These are phyloP conservation scores for Naso thynnoides DNA, from an alignment of 2,797 vertebrate genomes.

Conservation along the genomic window DNA sequence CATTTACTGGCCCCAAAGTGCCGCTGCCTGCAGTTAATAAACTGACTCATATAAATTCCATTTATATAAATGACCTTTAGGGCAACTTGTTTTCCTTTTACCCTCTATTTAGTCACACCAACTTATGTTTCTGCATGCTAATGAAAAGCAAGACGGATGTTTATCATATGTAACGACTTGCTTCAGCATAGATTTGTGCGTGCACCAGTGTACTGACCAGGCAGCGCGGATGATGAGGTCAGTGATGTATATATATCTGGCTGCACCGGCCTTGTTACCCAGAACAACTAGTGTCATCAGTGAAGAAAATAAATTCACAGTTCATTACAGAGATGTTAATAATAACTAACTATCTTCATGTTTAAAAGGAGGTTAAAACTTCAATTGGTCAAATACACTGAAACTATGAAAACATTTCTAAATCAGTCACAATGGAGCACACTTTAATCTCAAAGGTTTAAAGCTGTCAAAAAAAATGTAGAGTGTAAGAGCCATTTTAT, in stretches of 20 bases:
- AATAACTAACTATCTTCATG: too few relatives aligned
- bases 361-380: too few relatives aligned
- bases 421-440: too few relatives aligned
- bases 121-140: neutral
- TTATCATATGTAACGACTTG: neutral
- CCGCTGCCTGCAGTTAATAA: neutral
- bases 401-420: too few relatives aligned
- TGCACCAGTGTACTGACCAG: slow-evolving; percentile 1
- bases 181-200: neutral
- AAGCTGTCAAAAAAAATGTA: too few relatives aligned
- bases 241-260: neutral
- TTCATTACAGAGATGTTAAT: too few relatives aligned
- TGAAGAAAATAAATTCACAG: neutral
- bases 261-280: slow-evolving; percentile 1
- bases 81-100: neutral
- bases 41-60: neutral
- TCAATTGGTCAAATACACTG: too few relatives aligned
- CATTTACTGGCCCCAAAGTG: neutral
- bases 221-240: neutral
- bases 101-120: neutral
- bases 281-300: neutral
- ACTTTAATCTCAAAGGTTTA: too few relatives aligned
- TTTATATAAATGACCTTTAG: slow-evolving; percentile 12
- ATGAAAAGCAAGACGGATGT: neutral
- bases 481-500: too few relatives aligned